Base-by-base conservation (phyloP, 92 coral and sea anemone genomes). In the Epizoanthus illoricatus region DNA sequence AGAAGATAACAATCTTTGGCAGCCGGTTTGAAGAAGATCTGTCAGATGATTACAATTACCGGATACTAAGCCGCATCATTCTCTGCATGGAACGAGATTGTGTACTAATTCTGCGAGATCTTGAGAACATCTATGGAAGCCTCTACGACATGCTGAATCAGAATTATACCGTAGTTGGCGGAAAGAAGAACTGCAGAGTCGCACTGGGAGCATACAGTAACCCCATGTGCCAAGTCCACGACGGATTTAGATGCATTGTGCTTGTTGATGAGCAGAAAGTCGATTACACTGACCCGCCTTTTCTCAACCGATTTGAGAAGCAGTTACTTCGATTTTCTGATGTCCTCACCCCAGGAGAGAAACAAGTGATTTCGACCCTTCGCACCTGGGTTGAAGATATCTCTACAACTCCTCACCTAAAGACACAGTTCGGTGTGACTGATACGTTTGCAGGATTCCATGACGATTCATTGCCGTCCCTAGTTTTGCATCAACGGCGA, bases 191-290 rank as follows among this genome's bases (percentile, higher is more conserved):
- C 71, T 96, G 99, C 85, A 90, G 99, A 65, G 92, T 96, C 60
- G 99, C 99, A 3, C 94, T 96, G 7, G 99, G 99, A 16, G 94
- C 99, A 15, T 96, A 87, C 82, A 96, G 99, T 80, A 96, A 96
- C 65, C 99, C 99, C 5, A 91, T 96, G 96, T 96, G 99, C 74
- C 99, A 96, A 73, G 99, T 96, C 12, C 93, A 96, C 83, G 99
- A 96, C 24, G 98, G 96, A 13, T 96, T 96, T 75, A 92, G 99
- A 24, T 96, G 99, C 69, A 90, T 96, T 70, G 99, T 96, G 71
- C 89, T 96, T 69, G 89, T 93, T 12, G 99, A 96, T 64, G 90
- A 96, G 78, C 80, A 81, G 75, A 93, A 92, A 79, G 95, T 96
- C 36, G 96, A 96, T 55, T 89, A 85, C 81, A 87, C 98, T 18